Percentiles rank a stretch among this genome's conserved stretches.
Conservation (phyloP, 2,797 vertebrate species). For the Crypturellus tataupa region DNA sequence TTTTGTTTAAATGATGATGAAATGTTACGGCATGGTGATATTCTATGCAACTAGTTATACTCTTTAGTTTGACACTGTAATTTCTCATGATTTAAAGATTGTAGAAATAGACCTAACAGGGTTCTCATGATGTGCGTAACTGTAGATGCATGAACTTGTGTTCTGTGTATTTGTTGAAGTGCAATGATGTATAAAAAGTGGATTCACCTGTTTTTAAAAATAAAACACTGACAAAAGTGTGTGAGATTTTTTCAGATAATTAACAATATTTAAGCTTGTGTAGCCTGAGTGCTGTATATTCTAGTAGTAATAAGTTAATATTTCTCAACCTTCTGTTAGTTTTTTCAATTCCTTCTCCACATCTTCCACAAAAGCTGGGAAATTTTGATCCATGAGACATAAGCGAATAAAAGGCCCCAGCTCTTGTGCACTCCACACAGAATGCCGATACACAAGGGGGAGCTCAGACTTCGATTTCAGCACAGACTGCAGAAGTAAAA, state of each 20-base stretch:
- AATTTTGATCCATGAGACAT: conserved; percentile 90
- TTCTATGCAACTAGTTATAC: conserved; percentile 98
- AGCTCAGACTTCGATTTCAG: conserved; percentile 78
- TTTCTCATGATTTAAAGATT: conserved; percentile 92
- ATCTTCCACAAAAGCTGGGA: conserved; percentile 90
- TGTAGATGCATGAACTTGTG: conserved; percentile 97
- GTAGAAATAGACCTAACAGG: conserved; percentile 89
- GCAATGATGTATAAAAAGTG: conserved; percentile 93
- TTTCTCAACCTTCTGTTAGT: conserved; percentile 80
- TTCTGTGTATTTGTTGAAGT: conserved; percentile 93
- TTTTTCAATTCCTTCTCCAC: conserved; percentile 89
- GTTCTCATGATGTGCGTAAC: conserved; percentile 88
- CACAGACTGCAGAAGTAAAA: conserved; percentile 72
- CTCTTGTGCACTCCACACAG: conserved; percentile 73
- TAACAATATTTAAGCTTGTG: not conserved
- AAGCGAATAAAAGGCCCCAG: conserved; percentile 86
- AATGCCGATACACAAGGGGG: conserved; percentile 66
- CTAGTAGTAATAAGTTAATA: not conserved
- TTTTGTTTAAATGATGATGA: conserved; percentile 82
- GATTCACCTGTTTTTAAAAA: conserved; percentile 97
- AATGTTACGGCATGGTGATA: conserved; percentile 97
- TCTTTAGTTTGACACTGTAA: conserved; percentile 87
- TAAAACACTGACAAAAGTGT: conserved; percentile 89
- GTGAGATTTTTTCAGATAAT: not conserved
- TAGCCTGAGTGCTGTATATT: not conserved